Evolutionary conservation across 2,797 vertebrate genomes (phyloP), one percentile per base, ranked within the genome.

Genomic region (Sebastes alutus): DNA sequence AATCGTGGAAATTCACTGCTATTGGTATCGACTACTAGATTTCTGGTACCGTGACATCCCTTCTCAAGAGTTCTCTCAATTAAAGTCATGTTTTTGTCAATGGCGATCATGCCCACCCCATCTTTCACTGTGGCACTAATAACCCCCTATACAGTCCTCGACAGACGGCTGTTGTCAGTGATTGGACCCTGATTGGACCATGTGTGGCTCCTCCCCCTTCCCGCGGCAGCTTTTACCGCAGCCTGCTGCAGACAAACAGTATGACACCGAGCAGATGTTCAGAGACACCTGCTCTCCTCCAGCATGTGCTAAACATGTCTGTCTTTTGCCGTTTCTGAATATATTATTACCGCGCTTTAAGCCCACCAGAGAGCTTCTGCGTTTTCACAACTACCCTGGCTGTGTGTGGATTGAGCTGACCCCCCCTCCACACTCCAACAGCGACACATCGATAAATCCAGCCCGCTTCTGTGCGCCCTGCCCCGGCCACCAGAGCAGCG

Each of bases 171-270:
- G 77, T 35, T 46, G 3, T 20, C 52, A 3, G 16, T 49, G 60
- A 92, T 89, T 88, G 85, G 88, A 58, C 64, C 81, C 46, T 49
- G 60, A 92, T 89, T 88, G 85, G 88, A 58, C 64, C 82, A 6
- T 10, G 65, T 5, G 60, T 62, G 77, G 74, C 74, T 84, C 93
- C 88, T 35, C 93, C 85, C 30, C 75, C 75, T 72, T 72, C 87
- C 80, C 68, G 80, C 52, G 2, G 66, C 74, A 49, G 80, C 29
- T 75, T 91, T 87, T 89, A 89, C 86, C 84, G 92, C 92, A 93
- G 87, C 83, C 76, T 86, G 84, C 86, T 71, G 91, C 90, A 78
- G 88, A 83, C 42, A 46, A 64, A 23, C 82, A 42, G 58, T 2
- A 4, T 2, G n/a, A 5, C 56, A 14, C 56, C 0, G 87, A 78